Base-by-base conservation (phyloP, 2,888 invertebrate species). In the Incurvaria masculella region DNA sequence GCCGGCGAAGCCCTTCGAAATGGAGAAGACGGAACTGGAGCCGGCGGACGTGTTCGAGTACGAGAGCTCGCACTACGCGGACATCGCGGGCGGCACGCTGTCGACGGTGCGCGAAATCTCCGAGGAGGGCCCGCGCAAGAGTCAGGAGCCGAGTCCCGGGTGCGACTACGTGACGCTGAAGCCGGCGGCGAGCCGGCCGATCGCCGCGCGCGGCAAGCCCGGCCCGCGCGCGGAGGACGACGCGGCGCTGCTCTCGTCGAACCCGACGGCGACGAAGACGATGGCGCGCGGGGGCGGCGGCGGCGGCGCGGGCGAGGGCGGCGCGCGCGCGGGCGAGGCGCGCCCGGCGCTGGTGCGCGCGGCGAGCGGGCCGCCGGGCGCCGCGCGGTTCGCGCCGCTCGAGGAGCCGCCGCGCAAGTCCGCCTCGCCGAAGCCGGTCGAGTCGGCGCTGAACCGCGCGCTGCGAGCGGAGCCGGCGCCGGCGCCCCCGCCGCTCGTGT, bases 81-180 rank as follows among this genome's bases (percentile, higher is more conserved):
- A 61, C 61, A 39, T 68, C 66, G 8, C 33, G 27, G 54, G 51
- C 14, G 44, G 33, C 17, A 19, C 14, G 21, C 16, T 44, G 10
- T 50, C 52, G 3, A 55, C 53, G 8, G 65, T 71, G 17, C 58
- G 68, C n/a, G 78, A 78, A 61, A 63, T 70, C 14, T 68, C 70
- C 1, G 74, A 73, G 51, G 68, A 71, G 47, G 63, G 62, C 0
- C 59, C 57, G 42, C 59, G 60, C 48, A 53, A 48, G 40, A 51
- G 52, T 47, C 56, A 52, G 48, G 55, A 54, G 40, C 50, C 61
- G 50, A 42, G 44, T 26, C 42, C 14, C 52, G 61, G 66, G 26
- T 73, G 74, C 47, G 80, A 80, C 57, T 82, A 82, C 61, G 80
- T 81, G 49, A 62, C 76, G 49, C 72, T 82, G 63, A 68, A 68